Evolutionary conservation across 1,140 invertebrate genomes (phyloP), one percentile per base, ranked within the genome.

Genomic region (Drosophila sproati): DNA sequence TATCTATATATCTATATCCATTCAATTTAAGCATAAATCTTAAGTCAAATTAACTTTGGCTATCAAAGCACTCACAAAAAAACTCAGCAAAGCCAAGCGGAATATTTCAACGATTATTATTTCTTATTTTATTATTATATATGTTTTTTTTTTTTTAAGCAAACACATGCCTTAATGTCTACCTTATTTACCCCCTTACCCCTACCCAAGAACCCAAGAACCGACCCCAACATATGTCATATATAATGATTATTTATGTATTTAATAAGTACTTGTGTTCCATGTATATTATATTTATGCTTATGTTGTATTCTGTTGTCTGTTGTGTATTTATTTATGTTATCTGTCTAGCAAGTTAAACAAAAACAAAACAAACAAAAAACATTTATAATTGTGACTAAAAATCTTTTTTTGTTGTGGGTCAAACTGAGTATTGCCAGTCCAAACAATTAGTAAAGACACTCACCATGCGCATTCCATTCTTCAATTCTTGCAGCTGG

Each of bases 401-500:
- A 83, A 83, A 51, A 68, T 34, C 29, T 47, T 61, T 43, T 56
- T 77, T 52, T 73, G 45, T 71, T 51, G 39, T 80, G 61, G 57
- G 61, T 68, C 20, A 37, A 60, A 55, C 10, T 51, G 10, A 4
- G 12, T 12, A 3, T 20, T 8, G 39, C n/a, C 10, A 43, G n/a
- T 12, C 7, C 8, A 5, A 3, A 0, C 5, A 28, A 4, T 6
- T 7, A 50, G 32, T 5, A 28, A n/a, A 4, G 7, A 6, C 61
- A 52, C 55, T 78, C 2, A 32, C 4, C 6, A 20, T 20, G 20
- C 20, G 20, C 20, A 20, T 20, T 5, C 0, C 4, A 3, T 48
- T 12, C n/a, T 48, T 47, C 28, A 32, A 39, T 50, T 78, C 29
- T 86, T 86, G n/a, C 86, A 88, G 85, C 85, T 75, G 83, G 81